A percentile compares a stretch with the other conserved stretches of the same genome.
Evolutionary conservation across 2,888 invertebrate species (phyloP).

Genomic region (Cantharis lateralis): DNA sequence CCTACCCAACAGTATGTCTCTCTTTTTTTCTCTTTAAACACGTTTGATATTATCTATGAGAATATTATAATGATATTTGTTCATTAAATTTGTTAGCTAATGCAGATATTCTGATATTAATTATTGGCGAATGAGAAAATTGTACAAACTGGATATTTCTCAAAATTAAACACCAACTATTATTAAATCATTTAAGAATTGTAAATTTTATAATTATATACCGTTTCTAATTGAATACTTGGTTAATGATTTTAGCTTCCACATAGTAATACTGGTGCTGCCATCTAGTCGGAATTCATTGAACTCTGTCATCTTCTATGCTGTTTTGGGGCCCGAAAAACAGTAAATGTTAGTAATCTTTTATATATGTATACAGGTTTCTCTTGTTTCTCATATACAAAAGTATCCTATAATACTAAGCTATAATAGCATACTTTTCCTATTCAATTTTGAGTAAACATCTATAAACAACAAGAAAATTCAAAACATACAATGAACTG

Average conservation of each 20-base stretch:
- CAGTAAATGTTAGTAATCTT: not conserved
- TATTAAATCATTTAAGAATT: not conserved
- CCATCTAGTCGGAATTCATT: not conserved
- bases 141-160: not conserved
- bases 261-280: not conserved
- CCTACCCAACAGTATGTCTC: not conserved
- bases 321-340: not conserved
- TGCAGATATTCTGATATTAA: not conserved
- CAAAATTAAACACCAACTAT: not conserved
- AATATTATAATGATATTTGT: not conserved
- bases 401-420: no score
- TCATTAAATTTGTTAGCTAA: not conserved
- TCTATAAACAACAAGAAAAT: no score
- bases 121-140: not conserved
- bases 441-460: no score
- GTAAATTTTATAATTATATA: not conserved
- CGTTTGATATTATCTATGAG: not conserved
- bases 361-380: not conserved
- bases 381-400: no score
- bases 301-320: not conserved
- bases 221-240: not conserved
- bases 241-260: not conserved
- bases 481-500: no score
- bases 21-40: not conserved
- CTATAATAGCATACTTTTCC: no score